Percentiles rank a stretch among this genome's conserved stretches.
Conservation (phyloP, 2,797 vertebrate genomes). For the Neoniphon sammara region DNA sequence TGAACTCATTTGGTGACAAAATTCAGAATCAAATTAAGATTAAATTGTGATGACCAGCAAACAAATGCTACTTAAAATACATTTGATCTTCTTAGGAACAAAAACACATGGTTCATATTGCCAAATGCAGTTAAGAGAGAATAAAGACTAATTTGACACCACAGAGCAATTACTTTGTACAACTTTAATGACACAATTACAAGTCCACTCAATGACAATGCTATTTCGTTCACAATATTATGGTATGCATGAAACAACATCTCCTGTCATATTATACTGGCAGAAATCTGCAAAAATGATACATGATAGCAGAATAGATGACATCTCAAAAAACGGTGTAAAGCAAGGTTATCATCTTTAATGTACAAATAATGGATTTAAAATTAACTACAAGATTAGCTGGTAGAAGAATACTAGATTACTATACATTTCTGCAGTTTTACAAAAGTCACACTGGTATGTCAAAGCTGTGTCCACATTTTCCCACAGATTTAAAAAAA, state of each 20-base stretch:
- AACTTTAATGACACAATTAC: conserved; percentile 62
- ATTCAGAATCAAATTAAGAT: no score
- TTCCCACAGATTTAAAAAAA: neutral
- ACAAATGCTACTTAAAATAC: no score
- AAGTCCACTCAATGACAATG: conserved; percentile 30
- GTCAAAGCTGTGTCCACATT: neutral
- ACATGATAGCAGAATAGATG: conserved; percentile 24
- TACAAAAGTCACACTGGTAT: neutral
- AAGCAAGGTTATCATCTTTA: conserved; percentile 14
- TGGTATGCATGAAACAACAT: conserved; percentile 28
- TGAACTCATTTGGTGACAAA: no score
- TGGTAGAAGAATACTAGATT: conserved; percentile 8
- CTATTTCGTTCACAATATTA: conserved; percentile 40
- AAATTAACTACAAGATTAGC: conserved; percentile 13
- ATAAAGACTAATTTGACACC: conserved; percentile 34
- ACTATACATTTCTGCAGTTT: conserved; percentile 7
- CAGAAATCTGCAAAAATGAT: conserved; percentile 18
- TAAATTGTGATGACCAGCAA: no score
- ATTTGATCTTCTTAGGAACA: neutral
- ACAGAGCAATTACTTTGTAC: conserved; percentile 28
- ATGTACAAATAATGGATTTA: neutral
- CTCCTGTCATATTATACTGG: conserved; percentile 21
- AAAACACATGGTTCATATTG: neutral
- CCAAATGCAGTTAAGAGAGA: neutral
- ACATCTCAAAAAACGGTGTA: conserved; percentile 31